Percentiles rank a stretch among this genome's conserved stretches.
These are phyloP conservation scores for Drosophila rellima DNA, from an alignment of 2,888 invertebrate genomes.

Conservation along the genomic window DNA sequence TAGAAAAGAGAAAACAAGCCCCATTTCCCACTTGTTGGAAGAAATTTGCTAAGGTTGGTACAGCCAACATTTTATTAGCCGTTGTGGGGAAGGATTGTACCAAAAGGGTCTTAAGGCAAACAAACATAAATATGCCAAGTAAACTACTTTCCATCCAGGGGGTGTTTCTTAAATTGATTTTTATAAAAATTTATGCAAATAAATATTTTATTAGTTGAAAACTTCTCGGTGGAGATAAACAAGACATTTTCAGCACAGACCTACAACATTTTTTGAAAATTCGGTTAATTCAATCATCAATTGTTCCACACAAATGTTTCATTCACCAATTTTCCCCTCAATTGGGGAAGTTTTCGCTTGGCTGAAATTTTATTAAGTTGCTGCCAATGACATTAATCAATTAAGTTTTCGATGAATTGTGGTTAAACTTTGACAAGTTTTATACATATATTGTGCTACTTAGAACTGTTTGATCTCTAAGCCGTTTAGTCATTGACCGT, in stretches of 20 bases:
- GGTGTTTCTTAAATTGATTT: too few species aligned
- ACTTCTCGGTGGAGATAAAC: too few species aligned
- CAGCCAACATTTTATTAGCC: not conserved
- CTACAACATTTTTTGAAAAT: too few species aligned
- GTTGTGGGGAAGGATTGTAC: not conserved
- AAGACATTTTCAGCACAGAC: too few species aligned
- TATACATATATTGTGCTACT: not conserved
- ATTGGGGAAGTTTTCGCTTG: not conserved
- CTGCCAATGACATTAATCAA: constrained; percentile 14
- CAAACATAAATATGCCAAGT: too few species aligned
- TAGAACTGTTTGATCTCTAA: constrained; percentile 2
- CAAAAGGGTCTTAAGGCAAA: not conserved
- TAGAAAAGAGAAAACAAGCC: not conserved
- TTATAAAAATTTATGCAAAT: too few species aligned
- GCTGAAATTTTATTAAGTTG: not conserved
- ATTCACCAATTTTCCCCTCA: not conserved
- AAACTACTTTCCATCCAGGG: too few species aligned
- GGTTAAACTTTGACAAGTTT: constrained; percentile 11
- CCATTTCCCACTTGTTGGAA: not conserved
- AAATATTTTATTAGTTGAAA: too few species aligned
- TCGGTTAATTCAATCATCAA: constrained; percentile 1
- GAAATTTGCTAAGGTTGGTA: not conserved
- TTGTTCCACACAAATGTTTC: not conserved
- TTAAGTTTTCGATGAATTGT: constrained; percentile 6
- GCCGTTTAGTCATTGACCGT: constrained; percentile 6